Evolutionary conservation across 1,140 invertebrate species (phyloP), one percentile per base, ranked within the genome.

Genomic region (Sycophaga agraensis): DNA sequence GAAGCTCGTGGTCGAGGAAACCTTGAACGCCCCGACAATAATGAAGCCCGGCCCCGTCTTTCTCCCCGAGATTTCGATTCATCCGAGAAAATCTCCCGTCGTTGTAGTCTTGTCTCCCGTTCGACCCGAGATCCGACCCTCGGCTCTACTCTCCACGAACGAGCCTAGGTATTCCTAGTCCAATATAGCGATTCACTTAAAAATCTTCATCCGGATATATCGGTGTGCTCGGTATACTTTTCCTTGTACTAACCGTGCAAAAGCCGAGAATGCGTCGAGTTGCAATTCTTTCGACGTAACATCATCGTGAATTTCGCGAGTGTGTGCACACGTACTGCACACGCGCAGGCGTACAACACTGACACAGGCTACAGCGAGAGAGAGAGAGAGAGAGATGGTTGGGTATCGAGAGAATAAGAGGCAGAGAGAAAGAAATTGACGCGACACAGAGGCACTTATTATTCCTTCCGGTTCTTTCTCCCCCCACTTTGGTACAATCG

Each of bases 391-490:
- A 22, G 17, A 43, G 40, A 43, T n/a, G n/a, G n/a, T n/a, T n/a
- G n/a, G n/a, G n/a, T n/a, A n/a, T n/a, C n/a, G 17, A 43, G 40
- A 46, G 11, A 42, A 17, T 19, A 17, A 42, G 39, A 19, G 37
- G 17, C n/a, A 39, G 37, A 39, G 37, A 39, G 37, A 39, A 16
- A 39, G 37, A 39, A 16, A 39, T 8, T n/a, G 34, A 14, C n/a
- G 19, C 54, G 54, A 35, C 17, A n/a, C 14, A 22, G 31, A 22
- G 42, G 19, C 31, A 37, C 31, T 57, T 34, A 35, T 48, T 57
- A 24, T 28, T 24, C 37, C 54, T 45, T 57, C 43, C 54, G 54
- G 28, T 46, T 46, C 22, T 45, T 16, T 48, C 54, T 57, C 31
- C 40, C 16, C 24, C 43, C n/a, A n/a, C n/a, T n/a, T n/a, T n/a